Conservation (phyloP, 2,113 vertebrate species). For the Pongo pygmaeus region DNA sequence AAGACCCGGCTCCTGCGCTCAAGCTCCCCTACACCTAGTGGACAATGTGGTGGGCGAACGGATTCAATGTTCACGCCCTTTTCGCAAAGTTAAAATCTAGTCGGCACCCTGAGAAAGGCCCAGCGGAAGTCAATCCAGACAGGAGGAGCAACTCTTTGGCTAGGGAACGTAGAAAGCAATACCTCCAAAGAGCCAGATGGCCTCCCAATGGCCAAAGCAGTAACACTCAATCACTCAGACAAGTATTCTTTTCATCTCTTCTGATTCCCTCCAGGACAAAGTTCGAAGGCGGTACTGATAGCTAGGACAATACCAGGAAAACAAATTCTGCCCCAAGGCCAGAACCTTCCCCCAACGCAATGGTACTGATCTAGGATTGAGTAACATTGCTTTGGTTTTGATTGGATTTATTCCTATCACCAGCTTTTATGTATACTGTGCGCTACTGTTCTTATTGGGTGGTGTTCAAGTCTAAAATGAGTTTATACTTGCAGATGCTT, state of each 20-base stretch:
- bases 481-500: neutral
- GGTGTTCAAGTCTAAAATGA: neutral
- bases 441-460: neutral
- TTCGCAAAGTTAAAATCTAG: neutral
- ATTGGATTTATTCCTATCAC: neutral
- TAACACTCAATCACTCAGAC: neutral
- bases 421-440: fast-evolving
- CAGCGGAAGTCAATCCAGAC: neutral
- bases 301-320: neutral
- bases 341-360: neutral
- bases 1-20: neutral
- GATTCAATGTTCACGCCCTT: fast-evolving
- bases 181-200: neutral
- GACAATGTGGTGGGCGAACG: too few species aligned
- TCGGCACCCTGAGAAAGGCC: neutral
- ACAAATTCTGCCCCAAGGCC: neutral
- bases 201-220: neutral
- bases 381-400: too few species aligned
- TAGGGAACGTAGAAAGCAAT: neutral
- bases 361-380: neutral
- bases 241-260: neutral
- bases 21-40: fast-evolving
- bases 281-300: neutral
- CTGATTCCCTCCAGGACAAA: neutral
- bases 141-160: neutral